These are phyloP conservation scores for Oreochromis aureus DNA, from an alignment of 2,113 vertebrate species.

Conservation along the genomic window DNA sequence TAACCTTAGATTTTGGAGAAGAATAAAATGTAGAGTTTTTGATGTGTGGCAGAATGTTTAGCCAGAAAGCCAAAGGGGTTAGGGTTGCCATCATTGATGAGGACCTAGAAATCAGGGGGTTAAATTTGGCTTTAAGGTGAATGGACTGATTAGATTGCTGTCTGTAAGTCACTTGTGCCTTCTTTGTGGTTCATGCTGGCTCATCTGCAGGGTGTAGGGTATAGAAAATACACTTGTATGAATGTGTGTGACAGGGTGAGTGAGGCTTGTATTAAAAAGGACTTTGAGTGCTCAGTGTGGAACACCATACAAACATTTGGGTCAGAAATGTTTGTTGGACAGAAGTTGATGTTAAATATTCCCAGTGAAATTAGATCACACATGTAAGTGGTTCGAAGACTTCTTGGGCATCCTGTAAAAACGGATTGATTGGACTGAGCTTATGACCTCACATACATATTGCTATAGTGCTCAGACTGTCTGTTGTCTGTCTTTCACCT, in stretches of 20 bases:
- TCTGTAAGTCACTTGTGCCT: not conserved
- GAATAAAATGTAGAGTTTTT: not conserved
- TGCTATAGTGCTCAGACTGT: not conserved
- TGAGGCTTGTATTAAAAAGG: not conserved
- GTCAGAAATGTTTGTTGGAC: not conserved
- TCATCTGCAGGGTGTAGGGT: not conserved
- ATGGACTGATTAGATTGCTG: not conserved
- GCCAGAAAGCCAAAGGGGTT: not conserved
- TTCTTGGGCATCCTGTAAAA: not conserved
- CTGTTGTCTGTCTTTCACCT: not conserved
- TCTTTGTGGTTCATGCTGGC: not conserved
- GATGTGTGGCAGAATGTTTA: not conserved
- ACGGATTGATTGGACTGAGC: not conserved
- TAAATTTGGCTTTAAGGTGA: not conserved
- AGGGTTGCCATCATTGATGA: not conserved
- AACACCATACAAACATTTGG: not conserved
- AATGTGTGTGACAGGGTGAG: not conserved
- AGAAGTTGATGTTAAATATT: not conserved
- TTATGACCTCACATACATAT: not conserved
- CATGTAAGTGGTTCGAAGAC: not conserved
- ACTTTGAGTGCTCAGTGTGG: not conserved
- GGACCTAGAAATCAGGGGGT: not conserved
- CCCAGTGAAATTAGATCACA: not conserved
- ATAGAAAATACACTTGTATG: not conserved
- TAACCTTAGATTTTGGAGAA: not conserved